Percentiles rank a stretch among this genome's conserved stretches.
phyloP scores from a whole-genome alignment of 2,113 vertebrate species.

The Struthidea cinerea region DNA sequence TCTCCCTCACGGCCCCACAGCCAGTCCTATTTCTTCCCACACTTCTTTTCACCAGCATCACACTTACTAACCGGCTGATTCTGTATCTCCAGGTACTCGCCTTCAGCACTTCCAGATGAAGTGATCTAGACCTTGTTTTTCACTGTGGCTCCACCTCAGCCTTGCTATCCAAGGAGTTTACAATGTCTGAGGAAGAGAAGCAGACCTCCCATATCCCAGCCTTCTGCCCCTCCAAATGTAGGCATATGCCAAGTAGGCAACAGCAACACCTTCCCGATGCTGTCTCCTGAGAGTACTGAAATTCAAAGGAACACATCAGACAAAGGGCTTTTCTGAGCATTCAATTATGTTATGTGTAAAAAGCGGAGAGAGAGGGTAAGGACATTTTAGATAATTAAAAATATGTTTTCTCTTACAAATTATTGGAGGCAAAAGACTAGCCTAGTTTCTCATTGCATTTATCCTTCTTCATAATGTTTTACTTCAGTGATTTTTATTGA shows the following conservation, averaged over 20 bases:
- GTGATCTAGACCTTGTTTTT: background rate
- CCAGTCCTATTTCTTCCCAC: background rate
- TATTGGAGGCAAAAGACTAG: background rate
- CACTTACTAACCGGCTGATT: background rate
- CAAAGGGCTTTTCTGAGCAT: background rate
- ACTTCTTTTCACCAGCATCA: background rate
- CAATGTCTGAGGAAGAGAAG: background rate
- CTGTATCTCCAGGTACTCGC: background rate
- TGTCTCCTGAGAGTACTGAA: background rate
- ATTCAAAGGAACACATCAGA: background rate
- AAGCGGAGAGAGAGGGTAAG: background rate
- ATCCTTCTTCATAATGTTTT: background rate
- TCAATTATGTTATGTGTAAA: background rate
- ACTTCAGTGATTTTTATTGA: background rate
- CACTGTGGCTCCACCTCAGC: background rate
- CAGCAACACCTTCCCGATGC: rapidly evolving
- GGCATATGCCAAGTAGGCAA: background rate
- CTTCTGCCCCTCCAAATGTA: background rate
- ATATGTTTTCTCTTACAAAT: background rate
- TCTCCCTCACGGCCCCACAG: background rate
- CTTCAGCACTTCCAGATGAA: background rate
- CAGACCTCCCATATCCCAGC: background rate
- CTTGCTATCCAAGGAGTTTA: background rate
- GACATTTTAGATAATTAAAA: background rate
- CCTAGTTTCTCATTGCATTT: background rate